A percentile compares a stretch with the other conserved stretches of the same genome.
These are phyloP conservation scores for Dendroctonus ponderosae DNA, from an alignment of 1,140 invertebrate species.

Conservation along the genomic window DNA sequence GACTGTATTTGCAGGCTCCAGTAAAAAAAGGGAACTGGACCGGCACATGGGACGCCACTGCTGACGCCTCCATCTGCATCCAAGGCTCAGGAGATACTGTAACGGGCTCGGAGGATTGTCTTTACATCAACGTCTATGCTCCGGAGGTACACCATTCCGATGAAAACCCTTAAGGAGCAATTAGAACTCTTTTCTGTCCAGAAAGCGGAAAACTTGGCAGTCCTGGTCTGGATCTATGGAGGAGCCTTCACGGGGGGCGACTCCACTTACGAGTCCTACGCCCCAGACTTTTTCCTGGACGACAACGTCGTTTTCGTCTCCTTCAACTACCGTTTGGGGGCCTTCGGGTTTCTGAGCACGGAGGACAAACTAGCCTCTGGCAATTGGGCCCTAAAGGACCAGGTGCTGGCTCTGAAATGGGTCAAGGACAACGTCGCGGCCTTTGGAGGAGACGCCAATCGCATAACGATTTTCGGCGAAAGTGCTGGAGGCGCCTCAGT, in stretches of 20 bases:
- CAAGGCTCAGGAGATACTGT: slow-evolving; percentile 22
- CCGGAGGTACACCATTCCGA: slow-evolving; percentile 16
- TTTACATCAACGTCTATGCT: slow-evolving; percentile 36
- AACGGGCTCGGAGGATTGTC: slow-evolving; percentile 35
- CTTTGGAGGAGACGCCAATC: slow-evolving; percentile 41
- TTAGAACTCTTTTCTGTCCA: background rate
- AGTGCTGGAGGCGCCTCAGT: slow-evolving; percentile 37
- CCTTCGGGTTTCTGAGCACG: slow-evolving; percentile 38
- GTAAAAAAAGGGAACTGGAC: slow-evolving; percentile 23
- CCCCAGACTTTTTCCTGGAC: slow-evolving; percentile 53
- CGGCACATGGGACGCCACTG: slow-evolving; percentile 25
- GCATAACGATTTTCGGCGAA: slow-evolving; percentile 37
- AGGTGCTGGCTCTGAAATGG: slow-evolving; percentile 51
- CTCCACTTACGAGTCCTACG: slow-evolving; percentile 33
- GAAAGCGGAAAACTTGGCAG: slow-evolving; percentile 27
- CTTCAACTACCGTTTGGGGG: slow-evolving; percentile 57
- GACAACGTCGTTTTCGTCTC: slow-evolving; percentile 55
- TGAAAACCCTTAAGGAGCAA: background rate
- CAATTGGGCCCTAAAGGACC: slow-evolving; percentile 55
- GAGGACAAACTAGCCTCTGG: slow-evolving; percentile 46
- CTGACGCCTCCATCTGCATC: slow-evolving; percentile 15
- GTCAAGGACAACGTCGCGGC: slow-evolving; percentile 48
- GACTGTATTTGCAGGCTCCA: slow-evolving; percentile 16
- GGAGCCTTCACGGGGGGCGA: slow-evolving; percentile 41
- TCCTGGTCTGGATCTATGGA: slow-evolving; percentile 49